Percentiles rank a stretch among this genome's conserved stretches.
These are phyloP conservation scores for Poeciliopsis turrubarensis DNA, from an alignment of 2,113 vertebrate species.

Conservation along the genomic window DNA sequence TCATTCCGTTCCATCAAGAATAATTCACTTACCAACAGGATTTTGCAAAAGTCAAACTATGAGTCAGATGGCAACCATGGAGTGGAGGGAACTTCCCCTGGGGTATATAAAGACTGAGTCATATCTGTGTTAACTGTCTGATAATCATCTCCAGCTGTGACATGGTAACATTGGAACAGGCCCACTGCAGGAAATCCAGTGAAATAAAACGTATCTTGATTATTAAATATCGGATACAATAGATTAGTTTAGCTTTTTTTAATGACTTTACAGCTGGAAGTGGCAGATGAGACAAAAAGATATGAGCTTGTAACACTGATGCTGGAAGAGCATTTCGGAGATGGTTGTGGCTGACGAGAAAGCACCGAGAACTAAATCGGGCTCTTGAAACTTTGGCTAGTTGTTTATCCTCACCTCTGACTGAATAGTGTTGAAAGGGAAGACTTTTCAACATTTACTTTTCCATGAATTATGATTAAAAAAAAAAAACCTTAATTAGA, in stretches of 20 bases:
- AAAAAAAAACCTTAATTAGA: too few species aligned
- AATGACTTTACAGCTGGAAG: constrained; percentile 12
- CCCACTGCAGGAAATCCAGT: constrained; percentile 18
- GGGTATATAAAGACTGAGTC: constrained; percentile 39
- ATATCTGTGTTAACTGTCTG: constrained; percentile 43
- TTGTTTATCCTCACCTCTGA: not conserved
- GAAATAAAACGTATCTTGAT: not conserved
- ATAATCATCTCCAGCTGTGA: constrained; percentile 65
- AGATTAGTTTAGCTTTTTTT: not conserved
- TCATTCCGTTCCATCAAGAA: constrained; percentile 33
- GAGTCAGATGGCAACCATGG: constrained; percentile 53
- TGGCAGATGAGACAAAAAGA: not conserved
- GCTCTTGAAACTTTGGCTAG: not conserved
- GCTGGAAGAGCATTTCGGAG: not conserved
- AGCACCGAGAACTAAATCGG: not conserved
- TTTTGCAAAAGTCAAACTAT: constrained; percentile 26
- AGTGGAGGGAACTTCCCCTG: constrained; percentile 41
- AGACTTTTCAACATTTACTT: too few species aligned
- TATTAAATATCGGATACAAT: constrained; percentile 17
- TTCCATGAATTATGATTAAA: too few species aligned
- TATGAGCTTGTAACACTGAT: not conserved
- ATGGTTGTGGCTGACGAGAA: not conserved
- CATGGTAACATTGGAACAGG: constrained; percentile 31
- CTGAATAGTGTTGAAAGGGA: not conserved
- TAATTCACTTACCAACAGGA: constrained; percentile 29